Conservation (phyloP, 2,888 invertebrate genomes). For the Eulithis testata region DNA sequence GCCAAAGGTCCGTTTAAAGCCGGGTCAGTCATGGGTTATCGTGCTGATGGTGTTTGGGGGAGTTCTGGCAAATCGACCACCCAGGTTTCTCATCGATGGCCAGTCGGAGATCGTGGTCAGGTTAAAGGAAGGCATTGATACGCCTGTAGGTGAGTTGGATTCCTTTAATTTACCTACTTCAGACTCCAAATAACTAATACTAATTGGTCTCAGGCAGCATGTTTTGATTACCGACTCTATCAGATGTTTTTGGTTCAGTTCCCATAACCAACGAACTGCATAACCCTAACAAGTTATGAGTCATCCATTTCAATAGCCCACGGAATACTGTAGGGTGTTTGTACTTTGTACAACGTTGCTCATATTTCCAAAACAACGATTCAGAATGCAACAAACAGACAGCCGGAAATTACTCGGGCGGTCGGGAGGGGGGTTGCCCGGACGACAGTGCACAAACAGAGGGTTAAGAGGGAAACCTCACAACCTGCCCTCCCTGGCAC, state of each 20-base stretch:
- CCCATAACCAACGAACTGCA: background rate
- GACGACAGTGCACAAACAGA: slow-evolving; percentile 72
- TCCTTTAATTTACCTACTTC: no score
- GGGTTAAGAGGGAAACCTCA: slow-evolving; percentile 73
- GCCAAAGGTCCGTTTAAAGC: slow-evolving; percentile 77
- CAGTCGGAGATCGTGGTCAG: slow-evolving; percentile 96
- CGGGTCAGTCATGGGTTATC: slow-evolving; percentile 49
- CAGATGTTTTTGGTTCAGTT: no score
- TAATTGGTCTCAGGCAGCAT: no score
- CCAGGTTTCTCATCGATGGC: slow-evolving; percentile 94
- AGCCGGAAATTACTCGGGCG: slow-evolving; percentile 71
- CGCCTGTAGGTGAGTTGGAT: slow-evolving; percentile 89
- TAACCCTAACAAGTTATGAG: slow-evolving; percentile 3
- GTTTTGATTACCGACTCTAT: no score
- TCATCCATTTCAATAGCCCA: slow-evolving; percentile 16
- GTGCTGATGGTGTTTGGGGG: slow-evolving; percentile 52
- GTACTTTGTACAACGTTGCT: slow-evolving; percentile 13
- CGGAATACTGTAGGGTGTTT: slow-evolving; percentile 5
- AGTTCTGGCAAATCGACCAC: slow-evolving; percentile 88
- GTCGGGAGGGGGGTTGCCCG: slow-evolving; percentile 62
- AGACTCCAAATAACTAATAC: no score
- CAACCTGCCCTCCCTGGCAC: slow-evolving; percentile 24
- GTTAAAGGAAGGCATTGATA: slow-evolving; percentile 94
- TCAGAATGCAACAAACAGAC: slow-evolving; percentile 51
- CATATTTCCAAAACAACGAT: slow-evolving; percentile 45